A percentile compares a stretch with the other conserved stretches of the same genome.
These are phyloP conservation scores for Polietes domitor DNA, from an alignment of 2,888 invertebrate species.

Conservation along the genomic window DNA sequence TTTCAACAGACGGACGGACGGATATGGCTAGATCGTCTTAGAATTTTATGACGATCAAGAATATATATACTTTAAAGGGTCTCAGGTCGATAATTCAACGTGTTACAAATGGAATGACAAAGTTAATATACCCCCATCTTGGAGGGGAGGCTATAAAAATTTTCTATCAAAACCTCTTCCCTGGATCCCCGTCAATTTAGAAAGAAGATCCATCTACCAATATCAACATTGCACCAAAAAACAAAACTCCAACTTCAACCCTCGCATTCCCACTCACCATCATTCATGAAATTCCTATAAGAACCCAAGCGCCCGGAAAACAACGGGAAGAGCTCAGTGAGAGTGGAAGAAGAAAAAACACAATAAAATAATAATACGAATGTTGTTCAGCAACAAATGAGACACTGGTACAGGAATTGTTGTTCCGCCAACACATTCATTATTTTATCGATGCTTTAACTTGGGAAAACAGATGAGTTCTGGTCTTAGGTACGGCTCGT, in stretches of 20 bases:
- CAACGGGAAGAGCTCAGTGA: conserved; percentile 38
- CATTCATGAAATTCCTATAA: conserved; percentile 67
- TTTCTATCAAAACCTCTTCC: too few species aligned
- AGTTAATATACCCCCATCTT: too few species aligned
- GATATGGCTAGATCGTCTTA: too few species aligned
- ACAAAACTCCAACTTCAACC: background rate
- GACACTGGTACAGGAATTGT: conserved; percentile 53
- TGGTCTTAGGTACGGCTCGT: conserved; percentile 55
- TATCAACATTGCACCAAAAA: too few species aligned
- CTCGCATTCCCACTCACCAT: conserved; percentile 27
- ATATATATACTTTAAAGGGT: too few species aligned
- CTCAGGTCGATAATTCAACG: too few species aligned
- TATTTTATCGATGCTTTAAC: conserved; percentile 76
- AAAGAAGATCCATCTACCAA: too few species aligned
- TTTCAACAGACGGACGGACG: too few species aligned
- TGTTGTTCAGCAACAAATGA: conserved; percentile 57
- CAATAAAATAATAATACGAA: conserved; percentile 45
- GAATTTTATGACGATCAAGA: too few species aligned
- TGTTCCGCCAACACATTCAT: conserved; percentile 71
- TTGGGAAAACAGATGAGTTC: conserved; percentile 75
- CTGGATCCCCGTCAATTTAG: too few species aligned
- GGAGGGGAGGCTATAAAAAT: too few species aligned
- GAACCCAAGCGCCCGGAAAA: conserved; percentile 51
- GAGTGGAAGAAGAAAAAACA: conserved; percentile 40
- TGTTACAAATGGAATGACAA: too few species aligned